Evolutionary conservation across 2,113 vertebrate species (phyloP).

Genomic region (Isurus oxyrinchus): DNA sequence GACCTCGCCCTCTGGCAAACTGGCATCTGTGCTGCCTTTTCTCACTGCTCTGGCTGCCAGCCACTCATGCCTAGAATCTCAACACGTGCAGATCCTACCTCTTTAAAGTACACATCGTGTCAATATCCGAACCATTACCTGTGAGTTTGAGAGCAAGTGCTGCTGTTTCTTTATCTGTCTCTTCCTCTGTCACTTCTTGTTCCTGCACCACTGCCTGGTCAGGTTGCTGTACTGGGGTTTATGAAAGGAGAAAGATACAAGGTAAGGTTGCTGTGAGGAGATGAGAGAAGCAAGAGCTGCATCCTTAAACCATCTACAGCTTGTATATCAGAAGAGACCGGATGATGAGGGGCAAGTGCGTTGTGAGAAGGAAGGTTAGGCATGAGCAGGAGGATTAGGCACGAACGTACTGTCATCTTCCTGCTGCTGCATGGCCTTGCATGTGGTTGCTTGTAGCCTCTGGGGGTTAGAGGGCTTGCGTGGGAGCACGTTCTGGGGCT

Average conservation of each 20-base stretch:
- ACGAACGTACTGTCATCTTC: too few species aligned
- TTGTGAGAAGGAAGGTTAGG: too few species aligned
- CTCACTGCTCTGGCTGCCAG: too few species aligned
- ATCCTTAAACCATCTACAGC: too few species aligned
- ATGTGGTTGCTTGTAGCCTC: too few species aligned
- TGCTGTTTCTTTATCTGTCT: not conserved
- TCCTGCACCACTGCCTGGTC: not conserved
- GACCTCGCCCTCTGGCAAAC: not conserved
- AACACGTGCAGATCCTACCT: not conserved
- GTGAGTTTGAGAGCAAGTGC: not conserved
- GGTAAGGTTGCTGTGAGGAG: not conserved
- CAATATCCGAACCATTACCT: not conserved
- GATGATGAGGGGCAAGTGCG: too few species aligned
- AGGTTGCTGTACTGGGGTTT: not conserved
- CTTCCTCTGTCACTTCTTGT: not conserved
- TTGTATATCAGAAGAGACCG: too few species aligned
- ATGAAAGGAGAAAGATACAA: not conserved
- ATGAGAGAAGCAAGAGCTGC: not conserved
- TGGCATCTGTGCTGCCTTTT: not conserved
- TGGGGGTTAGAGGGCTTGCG: too few species aligned
- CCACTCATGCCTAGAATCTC: not conserved
- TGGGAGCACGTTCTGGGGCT: too few species aligned
- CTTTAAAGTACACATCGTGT: not conserved
- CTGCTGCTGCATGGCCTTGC: too few species aligned
- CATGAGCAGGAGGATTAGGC: too few species aligned